Base-by-base conservation (phyloP, 2,797 vertebrate genomes). In the Brachyalestes nurse region DNA sequence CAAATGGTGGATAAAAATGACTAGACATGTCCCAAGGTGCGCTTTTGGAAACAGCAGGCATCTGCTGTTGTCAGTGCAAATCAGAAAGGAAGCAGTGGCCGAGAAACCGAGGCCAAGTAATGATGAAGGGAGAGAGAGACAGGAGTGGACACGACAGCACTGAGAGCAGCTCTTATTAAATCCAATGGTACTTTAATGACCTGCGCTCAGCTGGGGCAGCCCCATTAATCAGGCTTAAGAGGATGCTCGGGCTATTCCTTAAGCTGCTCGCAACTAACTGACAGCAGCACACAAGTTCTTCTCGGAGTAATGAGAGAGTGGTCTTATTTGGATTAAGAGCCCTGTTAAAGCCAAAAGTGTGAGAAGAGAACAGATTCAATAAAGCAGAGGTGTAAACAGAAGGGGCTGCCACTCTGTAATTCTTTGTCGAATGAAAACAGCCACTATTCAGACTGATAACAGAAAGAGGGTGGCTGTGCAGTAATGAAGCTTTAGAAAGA, bases 141-240 rank as follows among this genome's bases (percentile, higher is more conserved):
- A 77, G 77, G 69, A 75, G 72, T 47, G 72, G 49, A 80, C 55
- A 49, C 58, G 40, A 64, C 28, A 69, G 72, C 28, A 53, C 55
- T 51, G 71, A 58, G 67, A 79, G 81, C 60, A 76, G 53, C 51
- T 57, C 73, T 74, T 76, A 81, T 77, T 83, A 81, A 65, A 84
- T 91, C 89, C 91, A 87, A 90, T 90, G 88, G 91, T 90, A 91
- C 89, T 92, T 91, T 92, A 94, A 95, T 93, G 91, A 94, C 93
- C 91, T 90, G 91, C 86, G 89, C 90, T 89, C 90, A 80, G 87
- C 82, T 86, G 88, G 89, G 89, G 91, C 88, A 88, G 89, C 87
- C 89, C 92, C 87, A 93, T 94, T 94, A 94, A 94, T 94, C 93
- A 93, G 91, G 87, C 64, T 77, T 91, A 92, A 93, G 90, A 91